Conservation (phyloP, 2,797 vertebrate species). For the Tachyglossus aculeatus region DNA sequence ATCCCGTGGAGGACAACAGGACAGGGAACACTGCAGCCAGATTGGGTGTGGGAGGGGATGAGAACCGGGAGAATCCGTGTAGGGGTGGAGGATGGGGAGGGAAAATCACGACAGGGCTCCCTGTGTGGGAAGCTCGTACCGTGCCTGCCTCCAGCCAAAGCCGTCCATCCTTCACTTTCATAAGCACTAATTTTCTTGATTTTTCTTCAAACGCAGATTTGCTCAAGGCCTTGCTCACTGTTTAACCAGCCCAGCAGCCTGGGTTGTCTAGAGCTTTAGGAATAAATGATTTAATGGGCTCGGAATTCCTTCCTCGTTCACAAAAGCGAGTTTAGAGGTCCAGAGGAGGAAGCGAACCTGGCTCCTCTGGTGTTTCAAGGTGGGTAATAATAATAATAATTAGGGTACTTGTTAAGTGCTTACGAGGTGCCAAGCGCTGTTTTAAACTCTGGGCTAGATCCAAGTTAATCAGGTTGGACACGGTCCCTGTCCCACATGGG, state of each 20-base stretch:
- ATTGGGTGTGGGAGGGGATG: accelerated
- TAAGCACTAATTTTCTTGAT: slow-evolving; percentile 15
- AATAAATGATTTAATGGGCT: not conserved
- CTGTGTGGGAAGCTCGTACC: not conserved
- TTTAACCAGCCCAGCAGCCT: not conserved
- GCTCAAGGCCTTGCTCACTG: not conserved
- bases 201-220: slow-evolving; percentile 18
- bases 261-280: not conserved
- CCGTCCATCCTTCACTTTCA: not conserved
- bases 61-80: not conserved
- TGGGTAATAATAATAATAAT: too few relatives aligned
- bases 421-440: too few relatives aligned
- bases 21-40: not conserved
- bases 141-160: not conserved
- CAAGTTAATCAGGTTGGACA: too few relatives aligned
- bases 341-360: too few relatives aligned
- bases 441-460: too few relatives aligned
- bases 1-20: too few relatives aligned
- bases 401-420: too few relatives aligned
- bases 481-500: too few relatives aligned
- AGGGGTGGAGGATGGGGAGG: too few relatives aligned
- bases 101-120: not conserved
- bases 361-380: too few relatives aligned
- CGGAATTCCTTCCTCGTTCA: not conserved
- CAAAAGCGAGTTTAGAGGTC: not conserved